Evolutionary conservation across 2,113 vertebrate species (phyloP).

Genomic region (Passer domesticus): DNA sequence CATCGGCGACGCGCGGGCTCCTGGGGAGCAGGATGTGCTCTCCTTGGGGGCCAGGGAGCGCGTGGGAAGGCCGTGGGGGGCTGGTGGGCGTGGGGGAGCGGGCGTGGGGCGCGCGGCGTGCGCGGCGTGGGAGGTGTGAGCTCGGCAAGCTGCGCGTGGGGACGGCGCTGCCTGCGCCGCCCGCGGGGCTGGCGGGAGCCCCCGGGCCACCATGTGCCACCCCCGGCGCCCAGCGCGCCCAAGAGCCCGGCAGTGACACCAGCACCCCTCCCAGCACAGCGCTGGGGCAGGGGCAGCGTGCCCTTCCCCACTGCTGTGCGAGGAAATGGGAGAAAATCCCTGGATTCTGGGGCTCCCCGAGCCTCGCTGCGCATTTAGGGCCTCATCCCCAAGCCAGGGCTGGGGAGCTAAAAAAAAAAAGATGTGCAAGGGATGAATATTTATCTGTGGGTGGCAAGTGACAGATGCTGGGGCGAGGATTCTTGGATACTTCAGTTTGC

Average conservation of each 20-base stretch:
- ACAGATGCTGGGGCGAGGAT: slow-evolving; percentile 16
- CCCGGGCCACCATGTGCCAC: not conserved
- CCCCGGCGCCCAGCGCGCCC: accelerated
- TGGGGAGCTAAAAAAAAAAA: not conserved
- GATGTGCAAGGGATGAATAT: not conserved
- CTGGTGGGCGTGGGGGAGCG: not conserved
- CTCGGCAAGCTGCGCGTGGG: slow-evolving; percentile 1
- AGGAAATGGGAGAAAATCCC: not conserved
- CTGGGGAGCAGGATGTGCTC: accelerated
- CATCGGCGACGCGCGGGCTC: not conserved
- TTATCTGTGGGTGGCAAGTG: slow-evolving; percentile 54
- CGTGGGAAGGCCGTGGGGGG: not conserved
- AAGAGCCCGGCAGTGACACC: accelerated
- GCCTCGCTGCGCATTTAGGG: not conserved
- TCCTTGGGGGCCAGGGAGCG: accelerated
- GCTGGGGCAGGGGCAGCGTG: not conserved
- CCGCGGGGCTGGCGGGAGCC: not conserved
- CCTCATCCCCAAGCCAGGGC: not conserved
- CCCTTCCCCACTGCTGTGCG: accelerated
- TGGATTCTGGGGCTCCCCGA: not conserved
- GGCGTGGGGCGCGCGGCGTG: not conserved
- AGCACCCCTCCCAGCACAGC: accelerated
- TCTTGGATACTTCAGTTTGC: slow-evolving; percentile 2
- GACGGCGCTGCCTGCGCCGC: not conserved
- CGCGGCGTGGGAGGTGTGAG: slow-evolving; percentile 31